phyloP scores from a whole-genome alignment of 2,113 vertebrate species.

The Prolemur simus region DNA sequence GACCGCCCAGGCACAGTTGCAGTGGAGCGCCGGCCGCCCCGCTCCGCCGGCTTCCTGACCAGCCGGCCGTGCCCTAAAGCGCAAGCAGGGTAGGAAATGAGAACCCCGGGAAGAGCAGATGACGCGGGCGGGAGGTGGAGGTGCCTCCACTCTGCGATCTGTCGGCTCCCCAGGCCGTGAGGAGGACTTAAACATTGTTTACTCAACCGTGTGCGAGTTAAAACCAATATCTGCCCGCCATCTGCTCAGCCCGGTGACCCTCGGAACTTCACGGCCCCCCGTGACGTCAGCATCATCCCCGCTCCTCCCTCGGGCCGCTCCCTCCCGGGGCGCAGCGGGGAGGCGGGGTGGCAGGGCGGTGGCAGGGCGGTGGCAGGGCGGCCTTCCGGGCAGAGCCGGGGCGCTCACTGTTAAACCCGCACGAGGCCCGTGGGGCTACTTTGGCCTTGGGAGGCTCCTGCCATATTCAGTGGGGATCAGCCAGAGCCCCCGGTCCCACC shows the following conservation, averaged over 20 bases:
- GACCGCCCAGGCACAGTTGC: neutral
- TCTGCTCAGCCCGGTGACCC: conserved; percentile 87
- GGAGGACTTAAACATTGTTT: conserved; percentile 85
- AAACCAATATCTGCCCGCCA: conserved; percentile 85
- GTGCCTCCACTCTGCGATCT: conserved; percentile 81
- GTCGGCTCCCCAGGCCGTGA: conserved; percentile 85
- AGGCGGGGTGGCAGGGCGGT: neutral
- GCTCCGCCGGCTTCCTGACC: conserved; percentile 76
- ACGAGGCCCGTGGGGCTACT: neutral
- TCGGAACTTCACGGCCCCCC: conserved; percentile 67
- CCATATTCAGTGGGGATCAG: neutral
- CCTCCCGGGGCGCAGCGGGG: accelerated
- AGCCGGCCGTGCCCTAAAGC: conserved; percentile 86
- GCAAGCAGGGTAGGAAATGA: conserved; percentile 89
- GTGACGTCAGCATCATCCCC: conserved; percentile 77
- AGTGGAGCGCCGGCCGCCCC: neutral
- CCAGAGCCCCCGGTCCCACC: neutral
- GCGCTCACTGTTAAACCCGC: neutral
- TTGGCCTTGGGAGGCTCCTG: neutral
- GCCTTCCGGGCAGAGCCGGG: too few species aligned
- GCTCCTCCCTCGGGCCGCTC: conserved; percentile 72
- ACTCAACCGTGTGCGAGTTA: conserved; percentile 84
- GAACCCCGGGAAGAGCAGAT: conserved; percentile 87
- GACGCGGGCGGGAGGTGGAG: conserved; percentile 83
- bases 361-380: too few species aligned